Conservation (phyloP, 2,888 invertebrate species). For the Ormyrus nitidulus region DNA sequence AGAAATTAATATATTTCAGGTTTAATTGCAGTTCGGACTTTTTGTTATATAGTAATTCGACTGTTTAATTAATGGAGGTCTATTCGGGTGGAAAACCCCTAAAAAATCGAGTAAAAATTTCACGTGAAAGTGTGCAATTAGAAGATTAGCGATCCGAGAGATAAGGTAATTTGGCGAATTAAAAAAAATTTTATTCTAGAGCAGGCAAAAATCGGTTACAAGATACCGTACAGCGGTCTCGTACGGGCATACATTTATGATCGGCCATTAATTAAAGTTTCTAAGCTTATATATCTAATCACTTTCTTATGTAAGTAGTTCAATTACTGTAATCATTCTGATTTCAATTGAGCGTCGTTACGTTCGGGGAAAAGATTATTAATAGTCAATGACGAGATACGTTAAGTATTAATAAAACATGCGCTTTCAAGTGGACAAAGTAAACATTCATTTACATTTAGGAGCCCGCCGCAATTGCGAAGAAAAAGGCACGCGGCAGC, state of each 20-base stretch:
- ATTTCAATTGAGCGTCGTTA: background rate
- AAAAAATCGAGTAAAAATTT: background rate
- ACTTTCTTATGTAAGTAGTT: constrained; percentile 24
- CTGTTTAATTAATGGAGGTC: no score
- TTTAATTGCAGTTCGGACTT: no score
- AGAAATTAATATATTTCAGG: no score
- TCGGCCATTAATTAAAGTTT: constrained; percentile 20
- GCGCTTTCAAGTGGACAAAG: background rate
- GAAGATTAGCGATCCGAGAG: background rate
- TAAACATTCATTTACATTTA: background rate
- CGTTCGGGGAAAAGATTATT: constrained; percentile 9
- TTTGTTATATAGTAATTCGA: no score
- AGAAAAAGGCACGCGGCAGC: no score
- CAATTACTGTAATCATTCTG: constrained; percentile 18
- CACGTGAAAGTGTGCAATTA: constrained; percentile 15
- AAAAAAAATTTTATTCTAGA: background rate
- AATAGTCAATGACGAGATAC: constrained; percentile 5
- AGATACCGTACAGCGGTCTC: background rate
- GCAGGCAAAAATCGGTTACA: background rate
- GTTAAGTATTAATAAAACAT: constrained; percentile 13
- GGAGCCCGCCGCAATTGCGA: no score
- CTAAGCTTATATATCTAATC: constrained; percentile 15
- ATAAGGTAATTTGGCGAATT: background rate
- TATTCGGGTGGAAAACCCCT: background rate
- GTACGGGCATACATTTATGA: background rate